Percentiles rank a stretch among this genome's conserved stretches.
phyloP scores from a whole-genome alignment of 35 echinoderm and acorn worm species.

The Amphiura filiformis region DNA sequence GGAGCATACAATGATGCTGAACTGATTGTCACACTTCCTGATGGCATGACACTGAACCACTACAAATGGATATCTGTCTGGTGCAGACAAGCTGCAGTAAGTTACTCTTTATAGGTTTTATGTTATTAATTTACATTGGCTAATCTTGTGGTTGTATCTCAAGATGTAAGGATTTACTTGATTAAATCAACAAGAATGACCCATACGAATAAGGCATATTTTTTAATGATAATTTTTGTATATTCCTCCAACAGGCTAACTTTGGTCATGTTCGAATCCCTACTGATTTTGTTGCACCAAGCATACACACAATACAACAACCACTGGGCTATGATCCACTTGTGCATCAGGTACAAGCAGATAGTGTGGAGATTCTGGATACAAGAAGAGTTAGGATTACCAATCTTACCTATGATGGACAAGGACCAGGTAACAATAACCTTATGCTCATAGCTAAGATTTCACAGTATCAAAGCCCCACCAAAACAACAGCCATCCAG shows the following conservation, averaged over 20 bases:
- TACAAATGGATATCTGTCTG: neutral
- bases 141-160: too few species aligned
- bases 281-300: conserved; percentile 44
- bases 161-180: too few species aligned
- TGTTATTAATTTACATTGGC: too few species aligned
- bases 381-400: conserved; percentile 48
- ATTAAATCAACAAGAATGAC: too few species aligned
- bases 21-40: neutral
- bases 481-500: too few species aligned
- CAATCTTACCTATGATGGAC: conserved; percentile 73
- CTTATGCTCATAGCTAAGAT: too few species aligned
- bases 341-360: conserved; percentile 43
- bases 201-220: too few species aligned
- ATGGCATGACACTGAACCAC: neutral
- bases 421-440: conserved; percentile 86
- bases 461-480: too few species aligned
- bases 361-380: conserved; percentile 51
- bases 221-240: neutral
- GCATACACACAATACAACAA: neutral
- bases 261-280: conserved; percentile 72
- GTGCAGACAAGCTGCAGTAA: neutral
- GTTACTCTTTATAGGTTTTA: too few species aligned
- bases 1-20: neutral
- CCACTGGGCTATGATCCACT: conserved; percentile 13
- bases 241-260: conserved; percentile 46